These are phyloP conservation scores for Stichopus horrens DNA, from an alignment of 53 echinoderm and acorn worm species.

Conservation along the genomic window DNA sequence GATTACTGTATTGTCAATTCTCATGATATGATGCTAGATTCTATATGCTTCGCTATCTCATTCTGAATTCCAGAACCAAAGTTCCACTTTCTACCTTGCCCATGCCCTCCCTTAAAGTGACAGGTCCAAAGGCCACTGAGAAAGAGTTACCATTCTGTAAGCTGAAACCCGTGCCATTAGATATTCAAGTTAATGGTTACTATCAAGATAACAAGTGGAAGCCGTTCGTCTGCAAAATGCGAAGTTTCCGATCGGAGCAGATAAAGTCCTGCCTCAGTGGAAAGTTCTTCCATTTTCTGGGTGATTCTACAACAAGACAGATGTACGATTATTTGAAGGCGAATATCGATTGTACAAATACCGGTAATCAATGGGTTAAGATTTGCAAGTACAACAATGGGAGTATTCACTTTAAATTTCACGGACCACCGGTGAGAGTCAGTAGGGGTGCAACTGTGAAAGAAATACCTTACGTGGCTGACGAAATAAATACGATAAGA, in stretches of 20 bases:
- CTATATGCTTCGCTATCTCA: neutral
- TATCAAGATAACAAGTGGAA: neutral
- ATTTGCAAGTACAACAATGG: neutral
- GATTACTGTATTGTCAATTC: neutral
- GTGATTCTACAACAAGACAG: constrained; percentile 47
- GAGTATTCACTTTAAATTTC: constrained; percentile 28
- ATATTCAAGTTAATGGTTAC: neutral
- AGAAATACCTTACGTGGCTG: constrained; percentile 27
- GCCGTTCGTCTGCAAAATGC: neutral
- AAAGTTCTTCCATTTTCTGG: constrained; percentile 41
- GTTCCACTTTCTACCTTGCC: neutral
- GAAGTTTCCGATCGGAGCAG: neutral
- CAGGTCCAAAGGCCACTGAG: neutral
- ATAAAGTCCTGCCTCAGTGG: constrained; percentile 27
- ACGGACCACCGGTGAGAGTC: constrained; percentile 44
- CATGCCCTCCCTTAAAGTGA: neutral
- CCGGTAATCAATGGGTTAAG: constrained; percentile 11
- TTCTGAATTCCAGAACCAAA: neutral
- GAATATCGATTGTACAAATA: neutral
- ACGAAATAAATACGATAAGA: constrained; percentile 33
- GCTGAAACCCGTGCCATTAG: neutral
- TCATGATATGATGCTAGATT: neutral
- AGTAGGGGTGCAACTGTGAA: neutral
- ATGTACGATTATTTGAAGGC: constrained; percentile 35
- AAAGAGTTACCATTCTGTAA: neutral